Evolutionary conservation across 2,888 invertebrate species (phyloP), one percentile per base, ranked within the genome.

Genomic region (Hemicrepidius hirtus): DNA sequence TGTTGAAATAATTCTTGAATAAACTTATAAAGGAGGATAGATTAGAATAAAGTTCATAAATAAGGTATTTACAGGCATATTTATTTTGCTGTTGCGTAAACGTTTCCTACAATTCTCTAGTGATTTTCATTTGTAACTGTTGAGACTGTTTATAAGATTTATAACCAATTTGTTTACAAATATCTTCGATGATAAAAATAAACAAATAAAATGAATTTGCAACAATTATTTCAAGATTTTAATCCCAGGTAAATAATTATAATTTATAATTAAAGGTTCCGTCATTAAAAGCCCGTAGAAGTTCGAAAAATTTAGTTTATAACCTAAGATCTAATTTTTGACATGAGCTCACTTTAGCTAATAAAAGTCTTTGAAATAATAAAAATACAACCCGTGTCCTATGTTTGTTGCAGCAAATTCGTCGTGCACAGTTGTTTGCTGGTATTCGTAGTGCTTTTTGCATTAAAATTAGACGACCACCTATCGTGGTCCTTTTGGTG

Each of bases 401-500:
- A 80, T 83, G 82, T 82, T n/a, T 82, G 81, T 90, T 92, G 71
- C 91, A 99, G 99, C 89, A 99, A 98, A 90, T 98, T 98, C 87
- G 92, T 99, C 80, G 97, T 99, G 59, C 97, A 98, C 88, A 92
- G 93, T 81, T 97, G 97, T 87, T 90, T 99, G 80, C 91, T 98
- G 85, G 89, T 95, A 79, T 99, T 99, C 87, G 95, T 97, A 72
- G 91, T 95, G 74, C 89, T 99, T 78, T 93, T 99, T 86, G 95
- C 98, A 12, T 89, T 99, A 81, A 92, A 95, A 82, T 89, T 97
- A 79, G 99, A 99, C 88, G 92, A 93, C 76, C 91, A 91, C 73
- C 93, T 96, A 84, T 91, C 94, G 84, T 97, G 97, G 96, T 97
- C 96, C 57, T 98, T 94, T 87, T 98, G 98, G 97, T 93, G 95